These are phyloP conservation scores for Ambastaia sidthimunki DNA, from an alignment of 2,797 vertebrate species.

Conservation along the genomic window DNA sequence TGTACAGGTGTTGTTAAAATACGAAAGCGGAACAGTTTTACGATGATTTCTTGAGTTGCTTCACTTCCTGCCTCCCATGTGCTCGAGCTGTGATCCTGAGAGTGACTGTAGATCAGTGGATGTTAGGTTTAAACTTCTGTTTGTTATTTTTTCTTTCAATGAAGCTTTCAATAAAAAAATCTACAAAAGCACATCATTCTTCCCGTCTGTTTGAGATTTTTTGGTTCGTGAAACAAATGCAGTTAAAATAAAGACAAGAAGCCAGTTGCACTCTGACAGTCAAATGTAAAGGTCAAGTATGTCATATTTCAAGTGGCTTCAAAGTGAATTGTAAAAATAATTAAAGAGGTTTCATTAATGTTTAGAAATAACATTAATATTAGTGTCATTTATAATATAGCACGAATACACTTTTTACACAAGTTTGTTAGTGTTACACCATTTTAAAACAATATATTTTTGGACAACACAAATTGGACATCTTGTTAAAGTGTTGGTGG, in stretches of 20 bases:
- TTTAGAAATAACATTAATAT: background rate
- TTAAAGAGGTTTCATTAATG: background rate
- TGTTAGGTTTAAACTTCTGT: slow-evolving; percentile 97
- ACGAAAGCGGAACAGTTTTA: slow-evolving; percentile 79
- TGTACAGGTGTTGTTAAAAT: slow-evolving; percentile 80
- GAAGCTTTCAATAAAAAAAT: slow-evolving; percentile 96
- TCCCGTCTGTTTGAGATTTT: slow-evolving; percentile 19
- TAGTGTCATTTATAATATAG: too few species aligned
- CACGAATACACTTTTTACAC: too few species aligned
- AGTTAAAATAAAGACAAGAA: background rate
- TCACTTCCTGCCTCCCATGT: slow-evolving; percentile 78
- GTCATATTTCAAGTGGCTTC: background rate
- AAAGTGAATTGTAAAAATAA: background rate
- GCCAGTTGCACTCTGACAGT: background rate
- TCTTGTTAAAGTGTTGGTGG: too few species aligned
- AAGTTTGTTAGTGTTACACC: too few species aligned
- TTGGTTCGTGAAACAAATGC: slow-evolving; percentile 1
- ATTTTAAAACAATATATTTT: too few species aligned
- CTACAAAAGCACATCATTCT: slow-evolving; percentile 50
- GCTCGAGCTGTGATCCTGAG: slow-evolving; percentile 82
- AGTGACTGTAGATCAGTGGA: slow-evolving; percentile 98
- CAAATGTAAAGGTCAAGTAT: background rate
- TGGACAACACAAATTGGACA: too few species aligned
- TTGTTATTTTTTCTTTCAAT: slow-evolving; percentile 88
- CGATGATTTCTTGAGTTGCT: slow-evolving; percentile 79